phyloP scores from a whole-genome alignment of 2,797 vertebrate species.

The Epinephelus malabaricus region DNA sequence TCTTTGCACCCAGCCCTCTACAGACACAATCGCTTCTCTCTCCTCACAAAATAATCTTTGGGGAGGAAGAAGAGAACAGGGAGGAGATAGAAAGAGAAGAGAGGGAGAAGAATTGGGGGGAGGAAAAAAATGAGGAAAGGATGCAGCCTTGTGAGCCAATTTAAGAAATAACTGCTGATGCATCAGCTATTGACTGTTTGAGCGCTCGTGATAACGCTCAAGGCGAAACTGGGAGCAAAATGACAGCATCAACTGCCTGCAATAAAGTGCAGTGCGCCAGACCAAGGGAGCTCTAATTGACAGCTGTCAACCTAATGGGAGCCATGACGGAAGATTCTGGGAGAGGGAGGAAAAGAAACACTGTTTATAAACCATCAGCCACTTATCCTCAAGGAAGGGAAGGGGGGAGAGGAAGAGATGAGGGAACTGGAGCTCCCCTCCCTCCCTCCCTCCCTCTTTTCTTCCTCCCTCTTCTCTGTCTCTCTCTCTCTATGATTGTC shows the following conservation, averaged over 20 bases:
- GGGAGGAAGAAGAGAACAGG: slow-evolving; percentile 72
- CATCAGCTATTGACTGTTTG: slow-evolving; percentile 98
- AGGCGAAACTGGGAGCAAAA: slow-evolving; percentile 96
- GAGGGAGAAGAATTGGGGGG: slow-evolving; percentile 70
- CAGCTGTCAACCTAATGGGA: slow-evolving; percentile 98
- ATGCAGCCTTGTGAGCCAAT: slow-evolving; percentile 96
- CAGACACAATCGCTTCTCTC: slow-evolving; percentile 89
- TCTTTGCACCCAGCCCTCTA: slow-evolving; percentile 81
- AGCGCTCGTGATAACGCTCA: slow-evolving; percentile 94
- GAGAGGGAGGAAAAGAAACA: slow-evolving; percentile 85
- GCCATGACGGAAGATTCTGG: slow-evolving; percentile 93
- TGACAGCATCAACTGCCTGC: slow-evolving; percentile 97
- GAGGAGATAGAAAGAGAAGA: slow-evolving; percentile 60
- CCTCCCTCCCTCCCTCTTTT: slow-evolving; percentile 33
- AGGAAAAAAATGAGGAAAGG: slow-evolving; percentile 82
- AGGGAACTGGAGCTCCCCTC: slow-evolving; percentile 56
- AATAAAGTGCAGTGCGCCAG: slow-evolving; percentile 96
- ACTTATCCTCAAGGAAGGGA: slow-evolving; percentile 85
- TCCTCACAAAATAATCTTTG: slow-evolving; percentile 91
- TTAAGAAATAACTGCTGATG: slow-evolving; percentile 98
- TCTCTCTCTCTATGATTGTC: slow-evolving; percentile 77
- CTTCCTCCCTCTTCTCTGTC: slow-evolving; percentile 61
- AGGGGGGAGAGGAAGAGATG: slow-evolving; percentile 64
- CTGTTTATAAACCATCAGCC: slow-evolving; percentile 91
- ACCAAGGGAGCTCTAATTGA: slow-evolving; percentile 97